Evolutionary conservation across 2,888 invertebrate species (phyloP), one percentile per base, ranked within the genome.

Genomic region (Clitarchus hookeri): DNA sequence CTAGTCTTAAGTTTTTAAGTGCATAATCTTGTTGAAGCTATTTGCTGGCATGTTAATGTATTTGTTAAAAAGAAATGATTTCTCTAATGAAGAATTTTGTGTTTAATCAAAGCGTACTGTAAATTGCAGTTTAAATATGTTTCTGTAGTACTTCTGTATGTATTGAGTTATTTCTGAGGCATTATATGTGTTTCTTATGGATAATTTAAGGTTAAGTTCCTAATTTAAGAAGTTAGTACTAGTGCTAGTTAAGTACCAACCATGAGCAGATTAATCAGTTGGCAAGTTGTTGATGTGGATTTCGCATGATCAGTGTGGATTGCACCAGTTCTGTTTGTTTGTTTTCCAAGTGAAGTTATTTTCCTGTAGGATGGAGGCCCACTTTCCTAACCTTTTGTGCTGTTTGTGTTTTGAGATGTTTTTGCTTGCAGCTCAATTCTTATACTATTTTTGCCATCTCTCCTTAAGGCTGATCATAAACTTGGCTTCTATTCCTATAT

Each of bases 131-230:
- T 48, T 48, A 48, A 48, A 9, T 65, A 16, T n/a, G n/a, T n/a
- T 19, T 65, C 19, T 65, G 65, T 65, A 65, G 16, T 65, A n/a
- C 65, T 65, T 8, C 65, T 65, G 19, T 23, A 65, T 65, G 65
- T 65, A 16, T 23, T 65, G 65, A 12, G 16, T 65, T 65, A 65
- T 65, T 65, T 65, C 16, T 8, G 16, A 65, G 65, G 65, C 65
- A 65, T 65, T 65, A 65, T 65, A 16, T 65, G 65, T 65, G 6
- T 65, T 65, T 65, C 65, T 65, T 65, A 65, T 23, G 6, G 23
- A 16, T 65, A 65, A 65, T 85, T 83, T 85, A 85, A 85, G 85
- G 85, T 85, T 85, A 85, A 77, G 85, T 85, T 85, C 85, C 85
- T 85, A 83, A 84, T 77, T 85, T 85, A 85, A 85, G 83, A 77